Base-by-base conservation (phyloP, 2,113 vertebrate species). In the Calidris pygmaea region DNA sequence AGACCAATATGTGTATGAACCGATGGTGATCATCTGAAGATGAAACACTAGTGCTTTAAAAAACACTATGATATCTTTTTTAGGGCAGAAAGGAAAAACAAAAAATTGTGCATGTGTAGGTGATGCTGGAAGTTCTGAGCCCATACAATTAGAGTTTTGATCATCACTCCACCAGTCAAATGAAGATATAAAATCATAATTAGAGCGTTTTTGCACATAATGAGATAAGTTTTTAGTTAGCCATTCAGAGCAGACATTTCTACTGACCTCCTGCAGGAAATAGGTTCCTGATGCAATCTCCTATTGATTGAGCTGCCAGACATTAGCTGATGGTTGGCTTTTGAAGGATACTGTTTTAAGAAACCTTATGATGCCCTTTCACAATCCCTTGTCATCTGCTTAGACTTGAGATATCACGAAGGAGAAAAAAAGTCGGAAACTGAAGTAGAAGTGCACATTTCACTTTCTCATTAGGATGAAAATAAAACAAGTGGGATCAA, bases 241-340 rank as follows among this genome's bases (percentile, higher is more conserved):
- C 70, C 59, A 85, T 96, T 96, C 92, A 89, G 90, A 95, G 45
- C 68, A 95, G 92, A 95, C 87, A 78, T 93, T 96, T 86, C 95
- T 79, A 59, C 75, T 85, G 90, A 88, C 85, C 87, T 95, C 75
- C 30, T 93, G 89, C 66, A 97, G 82, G 88, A 97, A 96, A 97
- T 84, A 89, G 88, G 95, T 95, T 98, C 93, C 94, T 97, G 97
- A 97, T 97, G 85, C 73, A 97, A 97, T 97, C 97, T 96, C 39
- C 13, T 95, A 97, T 97, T 91, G 97, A 98, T 94, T 71, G 80
- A 95, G 76, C 92, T 97, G 94, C 82, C 91, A 95, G 86, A 89
- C 45, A 83, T 85, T 94, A 96, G 90, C 78, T 93, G 95, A 96
- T 89, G 92, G 71, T 23, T 77, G 95, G 73, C 35, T 89, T 97